A percentile compares a stretch with the other conserved stretches of the same genome.
phyloP scores from a whole-genome alignment of 2,888 invertebrate species.

The Ganaspis brasiliensis region DNA sequence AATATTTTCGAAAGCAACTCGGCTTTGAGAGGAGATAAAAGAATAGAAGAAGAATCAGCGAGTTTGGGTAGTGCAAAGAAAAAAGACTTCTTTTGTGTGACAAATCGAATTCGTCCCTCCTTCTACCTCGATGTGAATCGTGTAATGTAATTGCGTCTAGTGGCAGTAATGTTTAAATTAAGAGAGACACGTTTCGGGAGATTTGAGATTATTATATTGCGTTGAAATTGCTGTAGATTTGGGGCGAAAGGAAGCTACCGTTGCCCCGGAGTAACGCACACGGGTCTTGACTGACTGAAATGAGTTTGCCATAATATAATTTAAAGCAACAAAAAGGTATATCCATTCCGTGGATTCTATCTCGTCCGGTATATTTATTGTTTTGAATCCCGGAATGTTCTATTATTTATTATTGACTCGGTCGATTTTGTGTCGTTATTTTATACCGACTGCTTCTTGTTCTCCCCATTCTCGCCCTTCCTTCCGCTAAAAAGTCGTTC shows the following conservation, averaged over 20 bases:
- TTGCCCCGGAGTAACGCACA: conserved; percentile 55
- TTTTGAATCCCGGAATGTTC: conserved; percentile 14
- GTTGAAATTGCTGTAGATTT: conserved; percentile 44
- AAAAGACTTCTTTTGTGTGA: neutral
- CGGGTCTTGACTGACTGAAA: conserved; percentile 67
- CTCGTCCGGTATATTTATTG: conserved; percentile 59
- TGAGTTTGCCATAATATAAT: conserved; percentile 68
- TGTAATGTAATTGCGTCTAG: conserved; percentile 25
- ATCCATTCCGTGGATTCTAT: conserved; percentile 62
- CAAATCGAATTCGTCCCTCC: conserved; percentile 14
- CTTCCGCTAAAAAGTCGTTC: conserved; percentile 18
- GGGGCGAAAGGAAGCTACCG: conserved; percentile 40
- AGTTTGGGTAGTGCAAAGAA: conserved; percentile 1
- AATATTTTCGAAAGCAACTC: conserved; percentile 20
- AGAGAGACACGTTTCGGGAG: conserved; percentile 4
- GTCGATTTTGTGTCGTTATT: conserved; percentile 28
- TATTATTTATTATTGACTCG: conserved; percentile 40
- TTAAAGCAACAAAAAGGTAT: conserved; percentile 57
- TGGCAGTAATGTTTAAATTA: conserved; percentile 16
- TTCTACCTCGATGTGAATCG: conserved; percentile 28
- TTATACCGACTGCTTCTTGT: conserved; percentile 36
- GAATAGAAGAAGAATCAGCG: conserved; percentile 1
- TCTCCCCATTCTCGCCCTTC: conserved; percentile 8
- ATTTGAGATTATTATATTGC: conserved; percentile 34
- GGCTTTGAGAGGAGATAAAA: neutral